Percentiles rank a stretch among this genome's conserved stretches.
phyloP scores from a whole-genome alignment of 2,113 vertebrate genomes.

The Heliornis fulica region DNA sequence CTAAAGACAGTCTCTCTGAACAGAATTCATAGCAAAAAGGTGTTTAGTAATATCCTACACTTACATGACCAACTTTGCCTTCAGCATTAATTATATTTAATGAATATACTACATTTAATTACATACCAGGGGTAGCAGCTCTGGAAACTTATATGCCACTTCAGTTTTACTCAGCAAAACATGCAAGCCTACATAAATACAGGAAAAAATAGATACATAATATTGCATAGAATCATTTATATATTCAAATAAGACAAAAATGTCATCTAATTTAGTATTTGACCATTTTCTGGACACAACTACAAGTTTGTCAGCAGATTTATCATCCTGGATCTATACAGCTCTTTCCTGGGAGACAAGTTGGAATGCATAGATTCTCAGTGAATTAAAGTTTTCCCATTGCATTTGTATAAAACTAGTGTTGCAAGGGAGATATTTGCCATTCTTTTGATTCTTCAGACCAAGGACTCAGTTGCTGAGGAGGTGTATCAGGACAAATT shows the following conservation, averaged over 20 bases:
- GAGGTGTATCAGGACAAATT: background rate
- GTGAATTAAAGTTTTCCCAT: background rate
- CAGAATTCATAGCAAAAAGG: background rate
- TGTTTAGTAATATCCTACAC: background rate
- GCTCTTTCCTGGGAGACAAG: background rate
- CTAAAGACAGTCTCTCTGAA: background rate
- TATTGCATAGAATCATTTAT: background rate
- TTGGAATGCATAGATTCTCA: background rate
- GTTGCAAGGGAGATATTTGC: background rate
- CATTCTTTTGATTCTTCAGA: background rate
- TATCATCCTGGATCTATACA: background rate
- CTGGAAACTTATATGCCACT: conserved; percentile 91
- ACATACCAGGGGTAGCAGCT: conserved; percentile 93
- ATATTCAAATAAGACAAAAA: background rate
- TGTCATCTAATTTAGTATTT: background rate
- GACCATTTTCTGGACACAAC: background rate
- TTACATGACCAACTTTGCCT: background rate
- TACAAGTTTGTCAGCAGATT: background rate
- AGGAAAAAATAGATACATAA: background rate
- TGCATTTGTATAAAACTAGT: background rate
- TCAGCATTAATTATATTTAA: background rate
- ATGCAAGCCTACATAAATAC: conserved; percentile 83
- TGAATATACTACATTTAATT: background rate
- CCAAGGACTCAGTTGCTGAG: too few relatives aligned
- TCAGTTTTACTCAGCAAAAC: conserved; percentile 93